Conservation (phyloP, 2,797 vertebrate species). For the Catostomus latipinnis region DNA sequence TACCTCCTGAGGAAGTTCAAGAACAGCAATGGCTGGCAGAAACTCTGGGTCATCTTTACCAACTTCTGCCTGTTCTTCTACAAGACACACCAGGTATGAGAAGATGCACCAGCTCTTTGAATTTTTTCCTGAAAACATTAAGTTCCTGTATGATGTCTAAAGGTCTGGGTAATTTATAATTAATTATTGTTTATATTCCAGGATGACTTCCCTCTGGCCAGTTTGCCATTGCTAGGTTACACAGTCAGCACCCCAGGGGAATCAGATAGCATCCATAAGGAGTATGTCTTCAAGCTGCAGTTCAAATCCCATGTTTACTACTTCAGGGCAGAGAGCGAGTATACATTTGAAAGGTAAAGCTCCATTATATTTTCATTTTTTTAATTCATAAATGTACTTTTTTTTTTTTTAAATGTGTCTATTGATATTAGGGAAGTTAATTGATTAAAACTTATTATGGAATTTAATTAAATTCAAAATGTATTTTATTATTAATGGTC, state of each 20-base stretch:
- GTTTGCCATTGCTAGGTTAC: constrained; percentile 94
- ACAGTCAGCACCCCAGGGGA: constrained; percentile 83
- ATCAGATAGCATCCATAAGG: constrained; percentile 88
- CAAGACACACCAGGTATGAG: constrained; percentile 92
- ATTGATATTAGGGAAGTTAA: no score
- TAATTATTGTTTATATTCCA: constrained; percentile 64
- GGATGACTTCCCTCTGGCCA: constrained; percentile 95
- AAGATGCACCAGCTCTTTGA: not conserved
- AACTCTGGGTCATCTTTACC: constrained; percentile 97
- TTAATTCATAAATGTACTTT: not conserved
- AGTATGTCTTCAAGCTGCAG: constrained; percentile 97
- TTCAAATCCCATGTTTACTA: constrained; percentile 98
- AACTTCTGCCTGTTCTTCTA: constrained; percentile 99
- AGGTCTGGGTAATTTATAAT: not conserved
- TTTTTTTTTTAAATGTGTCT: no score
- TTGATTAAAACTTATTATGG: no score
- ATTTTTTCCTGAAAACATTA: not conserved
- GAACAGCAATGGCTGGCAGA: constrained; percentile 98
- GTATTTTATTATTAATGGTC: no score
- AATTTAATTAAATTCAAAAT: no score
- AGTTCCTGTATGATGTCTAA: not conserved
- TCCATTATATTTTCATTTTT: not conserved
- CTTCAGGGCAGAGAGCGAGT: constrained; percentile 97
- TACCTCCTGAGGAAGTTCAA: constrained; percentile 98
- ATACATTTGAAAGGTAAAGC: constrained; percentile 90